These are phyloP conservation scores for Patagioenas fasciata DNA, from an alignment of 2,113 vertebrate genomes.

Conservation along the genomic window DNA sequence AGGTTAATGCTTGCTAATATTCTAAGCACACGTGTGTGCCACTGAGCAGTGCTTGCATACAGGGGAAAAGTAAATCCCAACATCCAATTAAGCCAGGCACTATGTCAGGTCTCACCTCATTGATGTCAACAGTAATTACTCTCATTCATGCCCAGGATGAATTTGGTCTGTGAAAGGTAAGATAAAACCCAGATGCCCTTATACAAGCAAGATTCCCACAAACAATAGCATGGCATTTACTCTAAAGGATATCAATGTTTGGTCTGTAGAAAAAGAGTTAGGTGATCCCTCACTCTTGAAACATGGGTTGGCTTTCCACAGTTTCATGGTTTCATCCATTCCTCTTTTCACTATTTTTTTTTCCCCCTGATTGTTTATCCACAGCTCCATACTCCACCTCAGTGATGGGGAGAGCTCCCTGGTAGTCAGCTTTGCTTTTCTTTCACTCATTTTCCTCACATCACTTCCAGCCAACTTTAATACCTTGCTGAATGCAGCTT, in stretches of 20 bases:
- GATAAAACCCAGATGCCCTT: neutral
- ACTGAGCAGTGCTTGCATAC: neutral
- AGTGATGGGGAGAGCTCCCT: neutral
- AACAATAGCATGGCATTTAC: neutral
- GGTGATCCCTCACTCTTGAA: neutral
- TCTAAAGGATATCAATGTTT: neutral
- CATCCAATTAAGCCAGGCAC: neutral
- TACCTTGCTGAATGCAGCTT: neutral
- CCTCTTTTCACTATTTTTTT: neutral
- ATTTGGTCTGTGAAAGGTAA: neutral
- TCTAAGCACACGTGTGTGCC: slow-evolving; percentile 21
- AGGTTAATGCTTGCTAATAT: neutral
- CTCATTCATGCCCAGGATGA: neutral
- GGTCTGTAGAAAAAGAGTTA: neutral
- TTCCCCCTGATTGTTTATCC: neutral
- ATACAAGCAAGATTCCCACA: neutral
- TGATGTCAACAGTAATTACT: slow-evolving; percentile 1
- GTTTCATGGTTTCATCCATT: neutral
- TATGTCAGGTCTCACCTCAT: neutral
- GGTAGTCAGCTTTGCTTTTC: neutral
- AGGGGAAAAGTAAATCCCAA: slow-evolving; percentile 3
- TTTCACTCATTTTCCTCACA: neutral
- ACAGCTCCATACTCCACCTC: neutral
- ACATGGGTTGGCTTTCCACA: neutral
- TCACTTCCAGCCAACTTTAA: neutral